A percentile compares a stretch with the other conserved stretches of the same genome.
Evolutionary conservation across 2,113 vertebrate genomes (phyloP).

Genomic region (Cygnus atratus): DNA sequence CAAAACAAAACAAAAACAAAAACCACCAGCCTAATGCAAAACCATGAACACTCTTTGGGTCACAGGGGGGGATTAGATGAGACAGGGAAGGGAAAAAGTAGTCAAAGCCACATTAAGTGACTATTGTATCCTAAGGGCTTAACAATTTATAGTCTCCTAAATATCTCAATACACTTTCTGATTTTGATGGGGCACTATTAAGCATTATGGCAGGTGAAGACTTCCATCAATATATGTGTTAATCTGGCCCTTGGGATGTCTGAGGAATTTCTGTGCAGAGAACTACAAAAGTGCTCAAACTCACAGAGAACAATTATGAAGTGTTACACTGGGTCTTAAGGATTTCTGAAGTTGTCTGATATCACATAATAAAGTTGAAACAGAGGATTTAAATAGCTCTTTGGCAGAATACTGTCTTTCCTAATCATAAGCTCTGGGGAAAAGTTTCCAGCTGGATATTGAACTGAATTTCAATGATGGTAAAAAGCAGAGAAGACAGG

Average conservation of each 20-base stretch:
- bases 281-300: not conserved
- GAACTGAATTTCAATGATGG: not conserved
- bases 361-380: constrained; percentile 22
- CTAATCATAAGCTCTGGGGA: not conserved
- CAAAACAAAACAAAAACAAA: too few relatives aligned
- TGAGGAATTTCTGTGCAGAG: constrained; percentile 7
- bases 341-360: constrained; percentile 13
- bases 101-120: constrained; percentile 2
- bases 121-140: not conserved
- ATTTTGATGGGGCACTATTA: constrained; percentile 45
- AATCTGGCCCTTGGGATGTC: constrained; percentile 19
- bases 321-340: not conserved
- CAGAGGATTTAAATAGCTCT: not conserved
- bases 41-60: not conserved
- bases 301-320: constrained; percentile 13
- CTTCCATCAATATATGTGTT: constrained; percentile 19
- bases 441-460: not conserved
- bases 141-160: constrained; percentile 50
- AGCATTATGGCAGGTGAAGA: constrained; percentile 21
- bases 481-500: not conserved
- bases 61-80: not conserved
- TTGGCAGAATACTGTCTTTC: not conserved
- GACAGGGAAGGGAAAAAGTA: not conserved
- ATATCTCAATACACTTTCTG: constrained; percentile 13
- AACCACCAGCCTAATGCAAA: not conserved